Conservation (phyloP, 2,888 invertebrate genomes). For the Melipona beecheii region DNA sequence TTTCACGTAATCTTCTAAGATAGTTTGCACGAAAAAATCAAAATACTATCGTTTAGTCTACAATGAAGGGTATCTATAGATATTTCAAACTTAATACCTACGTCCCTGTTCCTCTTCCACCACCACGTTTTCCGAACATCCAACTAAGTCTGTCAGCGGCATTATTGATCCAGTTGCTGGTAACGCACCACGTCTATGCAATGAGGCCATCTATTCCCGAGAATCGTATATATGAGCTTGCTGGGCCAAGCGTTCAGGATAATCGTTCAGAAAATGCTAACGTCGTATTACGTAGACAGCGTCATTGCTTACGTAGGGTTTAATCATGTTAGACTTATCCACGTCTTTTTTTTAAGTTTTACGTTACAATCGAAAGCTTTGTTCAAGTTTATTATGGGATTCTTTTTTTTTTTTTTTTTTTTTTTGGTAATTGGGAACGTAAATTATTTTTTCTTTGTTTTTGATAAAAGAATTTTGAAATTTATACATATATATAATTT, state of each 20-base stretch:
- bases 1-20: neutral
- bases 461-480: neutral
- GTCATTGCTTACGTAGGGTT: constrained; percentile 8
- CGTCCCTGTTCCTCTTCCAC: constrained; percentile 54
- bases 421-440: neutral
- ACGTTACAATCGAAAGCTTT: no score
- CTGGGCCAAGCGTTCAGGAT: constrained; percentile 17
- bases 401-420: neutral
- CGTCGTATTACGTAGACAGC: constrained; percentile 9
- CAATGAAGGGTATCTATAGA: constrained; percentile 8
- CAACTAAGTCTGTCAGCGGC: constrained; percentile 61
- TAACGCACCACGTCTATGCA: constrained; percentile 61
- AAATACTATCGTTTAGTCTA: neutral
- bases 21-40: neutral
- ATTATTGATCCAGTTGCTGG: constrained; percentile 71
- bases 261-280: constrained; percentile 28
- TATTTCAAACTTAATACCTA: constrained; percentile 17
- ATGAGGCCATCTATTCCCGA: constrained; percentile 71
- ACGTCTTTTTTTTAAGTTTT: neutral
- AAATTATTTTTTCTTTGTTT: neutral
- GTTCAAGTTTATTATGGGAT: neutral
- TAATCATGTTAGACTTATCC: constrained; percentile 16
- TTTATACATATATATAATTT: neutral
- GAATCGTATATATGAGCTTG: constrained; percentile 33
- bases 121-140: constrained; percentile 57